Evolutionary conservation across 2,797 vertebrate genomes (phyloP), one percentile per base, ranked within the genome.

Genomic region (Poeciliopsis infans): DNA sequence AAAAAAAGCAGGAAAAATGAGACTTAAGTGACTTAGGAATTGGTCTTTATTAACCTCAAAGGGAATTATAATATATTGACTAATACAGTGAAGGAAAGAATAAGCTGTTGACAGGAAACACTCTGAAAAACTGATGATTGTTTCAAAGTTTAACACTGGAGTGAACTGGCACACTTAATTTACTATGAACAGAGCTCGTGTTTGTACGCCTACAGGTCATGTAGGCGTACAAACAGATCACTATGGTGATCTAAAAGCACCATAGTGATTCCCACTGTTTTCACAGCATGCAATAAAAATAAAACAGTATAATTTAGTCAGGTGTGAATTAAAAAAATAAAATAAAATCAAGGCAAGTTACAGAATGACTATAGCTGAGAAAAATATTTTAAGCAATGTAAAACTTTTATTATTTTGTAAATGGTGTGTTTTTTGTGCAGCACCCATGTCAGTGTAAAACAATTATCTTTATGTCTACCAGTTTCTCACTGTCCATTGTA

Each of bases 391-490:
- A 66, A 77, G 13, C 23, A 66, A 68, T 81, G 28, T 16, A 73
- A 73, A 78, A 31, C 33, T 71, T 61, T 7, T 46, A n/a, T 51
- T 78, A 1, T 64, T 70, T 64, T 70, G 47, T 39, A 25, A 11
- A 13, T 76, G 43, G 36, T 73, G 8, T 28, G 78, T 55, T 33
- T 39, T 39, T n/a, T 68, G 16, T 76, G 49, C 39, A 72, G 45
- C 57, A 85, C 71, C 75, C 88, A 80, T 47, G 66, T 55, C 72
- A 66, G 82, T 74, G 18, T 74, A 72, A 87, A 78, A 74, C 18
- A n/a, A 66, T 66, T 76, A 31, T 68, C 31, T 45, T 80, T 78
- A 39, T 72, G 13, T 77, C 39, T 1, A 2, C 31, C 45, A 51
- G 51, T 33, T 74, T 77, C 36, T 11, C 64, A 41, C 36, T 25